A percentile compares a stretch with the other conserved stretches of the same genome.
Evolutionary conservation across 2,888 invertebrate species (phyloP).

Genomic region (Folsomia manolachei): DNA sequence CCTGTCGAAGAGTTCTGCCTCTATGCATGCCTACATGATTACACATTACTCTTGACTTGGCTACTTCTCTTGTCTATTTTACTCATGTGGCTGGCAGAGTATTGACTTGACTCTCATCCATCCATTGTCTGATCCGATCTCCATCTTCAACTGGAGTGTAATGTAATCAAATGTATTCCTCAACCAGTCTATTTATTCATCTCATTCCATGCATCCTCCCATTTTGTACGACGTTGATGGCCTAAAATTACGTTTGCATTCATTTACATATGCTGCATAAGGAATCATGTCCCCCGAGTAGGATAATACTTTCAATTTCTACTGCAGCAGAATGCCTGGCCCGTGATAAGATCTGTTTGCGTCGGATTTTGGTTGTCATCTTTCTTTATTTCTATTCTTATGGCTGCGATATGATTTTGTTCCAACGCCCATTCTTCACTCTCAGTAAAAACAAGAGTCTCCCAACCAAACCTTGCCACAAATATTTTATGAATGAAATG

Average conservation of each 20-base stretch:
- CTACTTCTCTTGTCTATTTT: no score
- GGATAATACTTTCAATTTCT: background rate
- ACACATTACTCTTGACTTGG: constrained; percentile 1
- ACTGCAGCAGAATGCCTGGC: no score
- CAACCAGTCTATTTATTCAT: constrained; percentile 4
- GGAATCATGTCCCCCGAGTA: background rate
- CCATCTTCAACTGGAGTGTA: background rate
- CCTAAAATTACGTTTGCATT: background rate
- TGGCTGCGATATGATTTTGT: no score
- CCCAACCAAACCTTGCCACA: background rate
- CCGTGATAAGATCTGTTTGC: no score
- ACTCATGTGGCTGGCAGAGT: no score
- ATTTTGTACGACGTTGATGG: background rate
- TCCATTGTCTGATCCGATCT: constrained; percentile 8
- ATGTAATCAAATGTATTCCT: constrained; percentile 4
- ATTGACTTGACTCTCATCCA: background rate
- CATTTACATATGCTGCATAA: background rate
- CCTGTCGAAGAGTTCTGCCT: no score
- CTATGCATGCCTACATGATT: background rate
- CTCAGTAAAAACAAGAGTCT: no score
- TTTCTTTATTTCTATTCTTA: background rate
- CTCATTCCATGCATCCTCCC: background rate
- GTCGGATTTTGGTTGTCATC: no score
- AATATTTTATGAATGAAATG: constrained; percentile 15
- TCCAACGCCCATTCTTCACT: no score